Conservation (phyloP, 1,140 invertebrate genomes). For the Orussus abietinus region DNA sequence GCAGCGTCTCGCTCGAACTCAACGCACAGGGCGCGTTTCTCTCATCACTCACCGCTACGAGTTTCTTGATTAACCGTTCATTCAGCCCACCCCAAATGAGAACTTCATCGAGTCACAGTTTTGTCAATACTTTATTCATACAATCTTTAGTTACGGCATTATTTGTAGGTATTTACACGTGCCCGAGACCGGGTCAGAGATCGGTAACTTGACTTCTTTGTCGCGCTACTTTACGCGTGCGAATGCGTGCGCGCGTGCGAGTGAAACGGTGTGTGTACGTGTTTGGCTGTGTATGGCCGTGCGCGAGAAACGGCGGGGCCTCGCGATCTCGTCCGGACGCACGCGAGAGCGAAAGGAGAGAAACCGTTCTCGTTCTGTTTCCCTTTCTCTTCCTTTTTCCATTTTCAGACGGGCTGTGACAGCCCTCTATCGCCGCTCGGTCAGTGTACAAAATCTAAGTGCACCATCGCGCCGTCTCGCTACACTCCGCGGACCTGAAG, state of each 20-base stretch:
- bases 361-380: background rate
- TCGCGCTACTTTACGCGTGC: conserved; percentile 29
- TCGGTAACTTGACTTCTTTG: conserved; percentile 18
- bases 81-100: too few species aligned
- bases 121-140: conserved; percentile 39
- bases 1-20: too few species aligned
- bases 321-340: background rate
- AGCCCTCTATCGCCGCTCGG: conserved; percentile 5
- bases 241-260: conserved; percentile 15
- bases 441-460: conserved; percentile 40
- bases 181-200: too few species aligned
- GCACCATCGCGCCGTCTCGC: conserved; percentile 21
- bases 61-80: too few species aligned
- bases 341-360: conserved; percentile 1
- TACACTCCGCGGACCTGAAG: conserved; percentile 8
- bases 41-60: too few species aligned
- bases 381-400: conserved; percentile 7
- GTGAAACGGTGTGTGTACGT: conserved; percentile 5
- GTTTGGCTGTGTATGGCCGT: background rate
- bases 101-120: too few species aligned
- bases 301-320: background rate
- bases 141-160: conserved; percentile 36
- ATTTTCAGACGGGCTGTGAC: conserved; percentile 14
- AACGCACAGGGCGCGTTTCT: too few species aligned
- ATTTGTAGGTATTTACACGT: conserved; percentile 36